These are phyloP conservation scores for Diabrotica balteata DNA, from an alignment of 2,888 invertebrate genomes.

Conservation along the genomic window DNA sequence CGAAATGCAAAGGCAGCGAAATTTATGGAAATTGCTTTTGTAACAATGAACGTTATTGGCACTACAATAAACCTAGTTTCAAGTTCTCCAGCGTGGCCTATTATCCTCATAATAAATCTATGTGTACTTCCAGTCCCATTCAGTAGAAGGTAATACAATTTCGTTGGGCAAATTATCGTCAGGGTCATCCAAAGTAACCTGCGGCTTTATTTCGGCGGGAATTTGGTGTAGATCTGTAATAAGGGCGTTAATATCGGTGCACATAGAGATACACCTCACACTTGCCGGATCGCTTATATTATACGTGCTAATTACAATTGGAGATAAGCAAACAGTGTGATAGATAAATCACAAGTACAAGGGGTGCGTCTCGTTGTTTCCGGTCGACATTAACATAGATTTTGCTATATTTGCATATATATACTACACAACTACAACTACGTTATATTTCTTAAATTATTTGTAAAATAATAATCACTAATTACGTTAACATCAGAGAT, in stretches of 20 bases:
- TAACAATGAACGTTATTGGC: constrained; percentile 27
- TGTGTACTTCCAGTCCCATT: constrained; percentile 5
- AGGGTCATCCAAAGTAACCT: constrained; percentile 36
- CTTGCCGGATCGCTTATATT: constrained; percentile 14
- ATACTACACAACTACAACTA: too few relatives aligned
- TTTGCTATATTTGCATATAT: too few relatives aligned
- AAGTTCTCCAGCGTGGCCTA: constrained; percentile 18
- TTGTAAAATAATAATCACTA: too few relatives aligned
- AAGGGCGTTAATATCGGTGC: constrained; percentile 41
- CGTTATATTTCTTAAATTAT: too few relatives aligned
- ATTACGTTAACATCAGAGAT: too few relatives aligned
- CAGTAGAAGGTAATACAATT: constrained; percentile 23
- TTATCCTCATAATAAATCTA: constrained; percentile 27
- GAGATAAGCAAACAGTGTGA: constrained; percentile 45
- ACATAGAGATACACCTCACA: constrained; percentile 29
- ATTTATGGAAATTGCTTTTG: not conserved
- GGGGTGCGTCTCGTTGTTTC: constrained; percentile 12
- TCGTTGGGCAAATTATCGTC: constrained; percentile 28
- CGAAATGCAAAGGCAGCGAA: not conserved
- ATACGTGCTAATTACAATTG: constrained; percentile 44
- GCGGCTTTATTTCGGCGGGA: constrained; percentile 33
- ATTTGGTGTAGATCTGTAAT: constrained; percentile 35
- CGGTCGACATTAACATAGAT: too few relatives aligned
- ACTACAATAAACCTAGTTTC: constrained; percentile 20
- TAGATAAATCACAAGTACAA: constrained; percentile 48